Evolutionary conservation across 1,140 invertebrate genomes (phyloP), one percentile per base, ranked within the genome.

Genomic region (Pinna nobilis): DNA sequence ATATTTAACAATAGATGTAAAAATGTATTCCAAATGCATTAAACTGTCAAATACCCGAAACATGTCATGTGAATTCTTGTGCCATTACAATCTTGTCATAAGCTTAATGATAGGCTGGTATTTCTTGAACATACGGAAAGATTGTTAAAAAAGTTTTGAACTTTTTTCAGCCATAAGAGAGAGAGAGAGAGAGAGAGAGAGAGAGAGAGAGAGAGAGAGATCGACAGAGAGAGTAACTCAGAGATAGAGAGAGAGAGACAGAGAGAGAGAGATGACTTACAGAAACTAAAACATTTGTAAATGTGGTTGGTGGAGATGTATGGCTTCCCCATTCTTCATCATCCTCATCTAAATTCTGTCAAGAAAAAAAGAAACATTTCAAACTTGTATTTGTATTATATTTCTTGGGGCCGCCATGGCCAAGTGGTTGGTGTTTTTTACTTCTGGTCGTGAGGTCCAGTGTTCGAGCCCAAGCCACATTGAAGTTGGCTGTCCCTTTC

Each of bases 161-260:
- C 18, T 89, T 90, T 71, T 91, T 92, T 7, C 91, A 78, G 18
- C 91, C 92, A 60, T 92, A 91, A 50, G n/a, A 79, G 68, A 63
- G 88, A n/a, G 5, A 57, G 90, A 30, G 5, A 63, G 3, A 44
- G 1, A 60, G 32, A 2, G 15, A 3, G 30, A 20, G 33, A 18
- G 30, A n/a, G 23, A 39, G 28, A 2, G 23, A 50, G 15, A 65
- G 91, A 90, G 92, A 63, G 13, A 30, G 35, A 89, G 90, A 72
- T 91, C 92, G 9, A 91, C 79, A 18, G 91, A 92, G 60, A 92
- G 91, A 50, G n/a, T 79, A 69, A 63, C 88, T n/a, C 7, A 57
- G 90, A 30, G 5, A 63, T 11, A 44, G 1, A 60, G 32, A 2
- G 15, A 3, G 30, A 20, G 33, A 18, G 30, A n/a, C 23, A 39